Evolutionary conservation across 2,888 invertebrate genomes (phyloP), one percentile per base, ranked within the genome.

Genomic region (Plagodis pulveraria): DNA sequence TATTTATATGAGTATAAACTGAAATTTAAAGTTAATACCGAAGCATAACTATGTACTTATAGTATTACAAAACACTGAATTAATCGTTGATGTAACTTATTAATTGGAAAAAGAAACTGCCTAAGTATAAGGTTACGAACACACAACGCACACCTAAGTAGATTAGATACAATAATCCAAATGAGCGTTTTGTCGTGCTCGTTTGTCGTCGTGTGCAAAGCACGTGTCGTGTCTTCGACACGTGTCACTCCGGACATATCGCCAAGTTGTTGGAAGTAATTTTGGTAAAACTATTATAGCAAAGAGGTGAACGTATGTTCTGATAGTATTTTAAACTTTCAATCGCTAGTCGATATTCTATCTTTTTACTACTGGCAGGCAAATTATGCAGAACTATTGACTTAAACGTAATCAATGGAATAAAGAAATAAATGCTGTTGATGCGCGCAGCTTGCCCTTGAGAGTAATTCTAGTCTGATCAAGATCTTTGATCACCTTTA

Each of bases 161-260:
- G 86, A 86, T 89, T 84, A 84, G 76, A 71, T 69, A 78, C 81
- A 84, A 80, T 86, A 84, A 87, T 83, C 77, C 69, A 77, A 85
- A 85, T 84, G 83, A 77, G 78, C 80, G 69, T 83, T 85, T 83
- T 77, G 86, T 82, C 73, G 84, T 66, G 66, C 74, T 80, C 76
- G 83, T 86, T 84, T 84, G 85, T 81, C 81, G 85, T 56, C 88
- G 86, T 80, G 87, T 86, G 90, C 76, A 76, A 67, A 53, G 71
- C 89, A 84, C 89, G 87, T 83, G 86, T 66, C 52, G 69, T 60
- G 69, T 44, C 69, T 54, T 70, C 66, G 72, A 80, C 80, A 74
- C 80, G 81, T 77, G 68, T 69, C 76, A 47, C 36, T 9, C n/a
- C 22, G 34, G 34, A 35, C 42, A 34, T 40, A 12, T 42, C 7